phyloP scores from a whole-genome alignment of 1,140 invertebrate genomes.

The Hyphantria cunea region DNA sequence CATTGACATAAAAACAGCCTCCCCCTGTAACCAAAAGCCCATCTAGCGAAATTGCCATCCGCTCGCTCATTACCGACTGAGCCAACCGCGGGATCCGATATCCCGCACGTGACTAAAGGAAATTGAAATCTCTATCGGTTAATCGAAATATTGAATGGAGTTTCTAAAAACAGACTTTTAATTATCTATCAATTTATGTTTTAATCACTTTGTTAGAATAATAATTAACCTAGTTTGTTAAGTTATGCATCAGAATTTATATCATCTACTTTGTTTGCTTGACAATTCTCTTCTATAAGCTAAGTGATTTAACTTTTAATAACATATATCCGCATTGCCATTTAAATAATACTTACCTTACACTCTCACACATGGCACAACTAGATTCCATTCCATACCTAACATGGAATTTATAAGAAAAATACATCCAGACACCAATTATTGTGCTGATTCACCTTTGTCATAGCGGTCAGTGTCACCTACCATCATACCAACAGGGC shows the following conservation, averaged over 20 bases:
- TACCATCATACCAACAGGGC: too few relatives aligned
- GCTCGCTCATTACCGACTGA: slow-evolving; percentile 75
- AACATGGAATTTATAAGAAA: too few relatives aligned
- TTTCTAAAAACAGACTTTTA: slow-evolving; percentile 62
- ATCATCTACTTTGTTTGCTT: too few relatives aligned
- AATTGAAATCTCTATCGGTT: slow-evolving; percentile 80
- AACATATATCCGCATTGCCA: too few relatives aligned
- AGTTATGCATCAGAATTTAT: not conserved
- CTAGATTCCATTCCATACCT: too few relatives aligned
- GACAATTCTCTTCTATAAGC: too few relatives aligned
- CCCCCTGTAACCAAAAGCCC: slow-evolving; percentile 71
- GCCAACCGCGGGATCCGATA: slow-evolving; percentile 74
- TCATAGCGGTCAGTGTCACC: too few relatives aligned
- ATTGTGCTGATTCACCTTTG: too few relatives aligned
- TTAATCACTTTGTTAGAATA: not conserved
- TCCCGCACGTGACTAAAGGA: slow-evolving; percentile 78
- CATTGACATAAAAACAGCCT: slow-evolving; percentile 62
- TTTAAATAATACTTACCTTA: too few relatives aligned
- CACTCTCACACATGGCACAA: too few relatives aligned
- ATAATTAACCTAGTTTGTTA: not conserved
- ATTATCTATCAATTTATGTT: slow-evolving; percentile 39
- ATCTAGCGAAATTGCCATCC: slow-evolving; percentile 78
- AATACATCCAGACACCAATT: too few relatives aligned
- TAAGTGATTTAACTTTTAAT: too few relatives aligned
- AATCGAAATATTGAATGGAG: slow-evolving; percentile 73